Percentiles rank a stretch among this genome's conserved stretches.
Evolutionary conservation across 2,113 vertebrate species (phyloP).

Genomic region (Corythoichthys intestinalis): DNA sequence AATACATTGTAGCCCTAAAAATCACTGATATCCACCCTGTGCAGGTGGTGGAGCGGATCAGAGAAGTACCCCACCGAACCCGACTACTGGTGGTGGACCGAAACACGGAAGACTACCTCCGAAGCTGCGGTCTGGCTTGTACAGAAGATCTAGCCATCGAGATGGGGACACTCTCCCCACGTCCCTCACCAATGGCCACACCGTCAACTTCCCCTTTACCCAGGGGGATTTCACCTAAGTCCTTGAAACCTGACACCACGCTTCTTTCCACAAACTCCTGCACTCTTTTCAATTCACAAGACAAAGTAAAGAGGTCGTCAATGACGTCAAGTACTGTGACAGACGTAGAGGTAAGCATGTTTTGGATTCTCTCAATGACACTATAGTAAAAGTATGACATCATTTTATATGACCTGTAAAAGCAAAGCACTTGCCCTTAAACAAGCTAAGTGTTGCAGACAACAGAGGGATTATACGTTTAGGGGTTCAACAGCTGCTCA

Average conservation of each 20-base stretch:
- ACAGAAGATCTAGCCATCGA: slow-evolving; percentile 80
- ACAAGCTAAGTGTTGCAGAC: too few relatives aligned
- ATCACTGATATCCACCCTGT: background rate
- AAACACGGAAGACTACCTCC: slow-evolving; percentile 83
- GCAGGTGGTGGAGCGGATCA: slow-evolving; percentile 89
- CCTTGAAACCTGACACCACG: slow-evolving; percentile 18
- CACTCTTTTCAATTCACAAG: slow-evolving; percentile 14
- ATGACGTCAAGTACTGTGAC: slow-evolving; percentile 38
- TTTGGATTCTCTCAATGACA: background rate
- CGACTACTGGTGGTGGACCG: slow-evolving; percentile 87
- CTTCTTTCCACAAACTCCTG: slow-evolving; percentile 18
- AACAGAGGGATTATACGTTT: too few relatives aligned
- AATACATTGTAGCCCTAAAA: background rate
- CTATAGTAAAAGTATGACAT: background rate
- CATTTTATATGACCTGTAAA: background rate
- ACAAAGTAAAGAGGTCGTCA: slow-evolving; percentile 32
- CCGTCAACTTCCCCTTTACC: slow-evolving; percentile 46
- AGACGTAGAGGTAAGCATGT: slow-evolving; percentile 53
- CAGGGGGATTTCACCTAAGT: slow-evolving; percentile 17
- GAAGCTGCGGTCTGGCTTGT: slow-evolving; percentile 74
- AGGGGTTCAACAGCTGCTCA: too few relatives aligned
- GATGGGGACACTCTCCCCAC: slow-evolving; percentile 68
- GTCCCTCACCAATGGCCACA: slow-evolving; percentile 35
- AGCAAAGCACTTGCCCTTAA: too few relatives aligned
- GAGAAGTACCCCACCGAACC: slow-evolving; percentile 80